Conservation (phyloP, 2,113 vertebrate species). For the Eretmochelys imbricata region DNA sequence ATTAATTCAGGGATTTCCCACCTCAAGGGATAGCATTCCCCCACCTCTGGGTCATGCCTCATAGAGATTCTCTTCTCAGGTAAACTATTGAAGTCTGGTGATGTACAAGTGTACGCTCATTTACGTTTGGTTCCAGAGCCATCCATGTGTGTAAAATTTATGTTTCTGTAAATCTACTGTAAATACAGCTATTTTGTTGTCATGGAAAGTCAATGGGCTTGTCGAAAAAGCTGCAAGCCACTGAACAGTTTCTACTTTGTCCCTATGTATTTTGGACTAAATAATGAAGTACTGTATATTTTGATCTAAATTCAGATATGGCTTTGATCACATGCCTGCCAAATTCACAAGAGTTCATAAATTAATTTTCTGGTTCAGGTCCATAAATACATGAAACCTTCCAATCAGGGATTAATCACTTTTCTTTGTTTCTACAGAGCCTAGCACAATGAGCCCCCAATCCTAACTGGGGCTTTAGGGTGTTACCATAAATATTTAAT, state of each 20-base stretch:
- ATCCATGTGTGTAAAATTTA: neutral
- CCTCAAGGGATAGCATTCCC: neutral
- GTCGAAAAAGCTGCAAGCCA: neutral
- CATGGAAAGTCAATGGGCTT: neutral
- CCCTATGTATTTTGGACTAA: neutral
- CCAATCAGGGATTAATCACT: neutral
- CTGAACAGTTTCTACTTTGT: neutral
- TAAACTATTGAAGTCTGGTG: neutral
- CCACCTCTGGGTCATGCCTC: neutral
- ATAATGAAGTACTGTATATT: neutral
- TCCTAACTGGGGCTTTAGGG: neutral
- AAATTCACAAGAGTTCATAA: neutral
- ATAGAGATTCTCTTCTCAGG: neutral
- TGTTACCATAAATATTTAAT: neutral
- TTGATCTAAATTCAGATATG: neutral
- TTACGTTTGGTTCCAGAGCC: neutral
- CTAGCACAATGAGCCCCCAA: neutral
- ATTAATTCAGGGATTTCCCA: neutral
- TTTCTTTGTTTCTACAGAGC: neutral
- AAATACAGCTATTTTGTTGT: neutral
- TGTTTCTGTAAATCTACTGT: neutral
- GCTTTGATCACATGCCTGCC: neutral
- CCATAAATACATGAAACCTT: neutral
- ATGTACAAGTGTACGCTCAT: neutral
- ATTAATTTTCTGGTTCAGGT: neutral